Conservation (phyloP, 1,140 invertebrate species). For the Zaprionus lachaisei region DNA sequence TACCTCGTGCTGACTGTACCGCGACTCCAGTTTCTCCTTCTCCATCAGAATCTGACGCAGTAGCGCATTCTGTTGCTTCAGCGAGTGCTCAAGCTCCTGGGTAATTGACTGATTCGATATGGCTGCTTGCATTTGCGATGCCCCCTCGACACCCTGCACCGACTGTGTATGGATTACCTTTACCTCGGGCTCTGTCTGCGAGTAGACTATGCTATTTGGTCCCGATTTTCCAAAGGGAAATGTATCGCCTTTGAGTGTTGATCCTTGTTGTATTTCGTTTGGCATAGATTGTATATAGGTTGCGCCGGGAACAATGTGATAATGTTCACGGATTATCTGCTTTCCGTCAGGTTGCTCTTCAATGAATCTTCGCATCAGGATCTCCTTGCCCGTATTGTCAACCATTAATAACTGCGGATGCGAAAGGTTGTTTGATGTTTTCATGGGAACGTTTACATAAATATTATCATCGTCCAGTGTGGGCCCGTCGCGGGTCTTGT, state of each 20-base stretch:
- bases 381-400: slow-evolving; percentile 90
- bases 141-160: slow-evolving; percentile 55
- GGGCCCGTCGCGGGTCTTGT: slow-evolving; percentile 74
- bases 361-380: slow-evolving; percentile 92
- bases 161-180: slow-evolving; percentile 78
- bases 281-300: slow-evolving; percentile 78
- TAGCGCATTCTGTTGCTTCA: slow-evolving; percentile 90
- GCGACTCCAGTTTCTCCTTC: slow-evolving; percentile 87
- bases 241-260: slow-evolving; percentile 80
- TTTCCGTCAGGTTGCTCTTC: slow-evolving; percentile 89
- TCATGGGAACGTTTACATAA: slow-evolving; percentile 86
- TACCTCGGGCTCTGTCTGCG: slow-evolving; percentile 77
- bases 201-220: slow-evolving; percentile 79
- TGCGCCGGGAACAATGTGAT: slow-evolving; percentile 85
- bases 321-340: slow-evolving; percentile 85
- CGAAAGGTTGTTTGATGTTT: slow-evolving; percentile 86
- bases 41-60: slow-evolving; percentile 90
- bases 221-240: slow-evolving; percentile 83
- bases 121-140: slow-evolving; percentile 60
- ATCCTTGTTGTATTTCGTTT: slow-evolving; percentile 75
- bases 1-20: slow-evolving; percentile 87
- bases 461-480: slow-evolving; percentile 85
- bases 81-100: slow-evolving; percentile 88
- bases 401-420: slow-evolving; percentile 87
- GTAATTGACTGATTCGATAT: slow-evolving; percentile 80